A percentile compares a stretch with the other conserved stretches of the same genome.
Evolutionary conservation across 1,140 invertebrate species (phyloP).

Genomic region (Macrocentrus cingulum): DNA sequence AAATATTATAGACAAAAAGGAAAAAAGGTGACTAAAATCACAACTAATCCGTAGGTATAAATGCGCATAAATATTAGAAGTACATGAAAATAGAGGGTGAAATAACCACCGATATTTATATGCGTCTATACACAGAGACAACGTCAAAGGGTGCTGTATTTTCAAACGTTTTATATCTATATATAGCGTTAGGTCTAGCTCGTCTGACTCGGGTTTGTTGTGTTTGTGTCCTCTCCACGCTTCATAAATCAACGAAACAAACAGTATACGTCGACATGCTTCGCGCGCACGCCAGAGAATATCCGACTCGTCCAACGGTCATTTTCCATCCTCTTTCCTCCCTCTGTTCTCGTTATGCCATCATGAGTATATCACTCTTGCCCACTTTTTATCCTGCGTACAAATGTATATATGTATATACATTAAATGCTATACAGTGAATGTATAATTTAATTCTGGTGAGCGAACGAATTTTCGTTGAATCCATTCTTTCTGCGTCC

Average conservation of each 20-base stretch:
- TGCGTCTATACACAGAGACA: background rate
- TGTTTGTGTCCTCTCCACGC: conserved; percentile 52
- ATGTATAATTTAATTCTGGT: conserved; percentile 46
- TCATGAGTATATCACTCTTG: background rate
- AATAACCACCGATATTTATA: no score
- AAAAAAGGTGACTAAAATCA: no score
- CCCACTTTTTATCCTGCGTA: background rate
- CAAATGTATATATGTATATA: background rate
- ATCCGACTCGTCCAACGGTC: conserved; percentile 13
- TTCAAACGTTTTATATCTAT: background rate
- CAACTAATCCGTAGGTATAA: no score
- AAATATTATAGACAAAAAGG: no score
- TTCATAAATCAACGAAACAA: conserved; percentile 58
- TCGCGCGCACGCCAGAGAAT: conserved; percentile 30
- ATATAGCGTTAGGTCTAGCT: conserved; percentile 7
- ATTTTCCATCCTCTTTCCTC: conserved; percentile 18
- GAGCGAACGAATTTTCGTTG: conserved; percentile 27
- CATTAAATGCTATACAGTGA: conserved; percentile 23
- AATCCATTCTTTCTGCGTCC: conserved; percentile 22
- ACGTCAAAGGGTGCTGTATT: background rate
- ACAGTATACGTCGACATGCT: conserved; percentile 47
- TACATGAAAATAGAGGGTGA: no score
- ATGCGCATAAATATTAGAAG: no score
- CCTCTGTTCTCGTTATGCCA: background rate
- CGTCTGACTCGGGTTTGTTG: conserved; percentile 37